Conservation (phyloP, 2,113 vertebrate species). For the Lepus timidus region DNA sequence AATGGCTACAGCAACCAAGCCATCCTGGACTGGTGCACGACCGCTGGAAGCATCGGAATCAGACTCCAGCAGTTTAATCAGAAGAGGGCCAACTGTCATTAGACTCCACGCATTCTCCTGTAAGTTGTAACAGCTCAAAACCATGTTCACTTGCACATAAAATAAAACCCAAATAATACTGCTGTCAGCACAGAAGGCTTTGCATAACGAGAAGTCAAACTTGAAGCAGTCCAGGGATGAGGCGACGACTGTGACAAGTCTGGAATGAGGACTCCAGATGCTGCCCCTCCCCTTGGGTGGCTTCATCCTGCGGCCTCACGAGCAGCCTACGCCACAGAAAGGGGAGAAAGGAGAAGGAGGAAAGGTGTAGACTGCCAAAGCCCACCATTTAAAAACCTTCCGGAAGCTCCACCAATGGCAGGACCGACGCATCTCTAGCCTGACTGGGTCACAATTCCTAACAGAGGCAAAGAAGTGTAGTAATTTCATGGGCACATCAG, state of each 20-base stretch:
- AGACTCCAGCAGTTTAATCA: background rate
- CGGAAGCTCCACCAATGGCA: background rate
- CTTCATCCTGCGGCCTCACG: background rate
- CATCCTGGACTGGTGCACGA: background rate
- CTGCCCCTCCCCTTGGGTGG: background rate
- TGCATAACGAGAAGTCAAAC: background rate
- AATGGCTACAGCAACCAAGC: background rate
- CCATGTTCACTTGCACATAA: background rate
- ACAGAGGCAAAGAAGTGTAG: background rate
- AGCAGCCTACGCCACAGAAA: background rate
- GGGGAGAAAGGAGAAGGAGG: background rate
- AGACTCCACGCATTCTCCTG: background rate
- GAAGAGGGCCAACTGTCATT: background rate
- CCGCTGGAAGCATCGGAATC: background rate
- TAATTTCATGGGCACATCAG: background rate
- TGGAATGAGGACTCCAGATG: background rate
- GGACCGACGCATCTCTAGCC: background rate
- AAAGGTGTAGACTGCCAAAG: rapidly evolving
- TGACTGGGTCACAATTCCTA: background rate
- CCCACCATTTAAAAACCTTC: background rate
- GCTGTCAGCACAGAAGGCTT: background rate
- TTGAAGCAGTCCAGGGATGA: conserved; percentile 17
- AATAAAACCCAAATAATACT: background rate
- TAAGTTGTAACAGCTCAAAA: background rate
- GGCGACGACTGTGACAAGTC: background rate